Base-by-base conservation (phyloP, 2,797 vertebrate species). In the Clamator glandarius region DNA sequence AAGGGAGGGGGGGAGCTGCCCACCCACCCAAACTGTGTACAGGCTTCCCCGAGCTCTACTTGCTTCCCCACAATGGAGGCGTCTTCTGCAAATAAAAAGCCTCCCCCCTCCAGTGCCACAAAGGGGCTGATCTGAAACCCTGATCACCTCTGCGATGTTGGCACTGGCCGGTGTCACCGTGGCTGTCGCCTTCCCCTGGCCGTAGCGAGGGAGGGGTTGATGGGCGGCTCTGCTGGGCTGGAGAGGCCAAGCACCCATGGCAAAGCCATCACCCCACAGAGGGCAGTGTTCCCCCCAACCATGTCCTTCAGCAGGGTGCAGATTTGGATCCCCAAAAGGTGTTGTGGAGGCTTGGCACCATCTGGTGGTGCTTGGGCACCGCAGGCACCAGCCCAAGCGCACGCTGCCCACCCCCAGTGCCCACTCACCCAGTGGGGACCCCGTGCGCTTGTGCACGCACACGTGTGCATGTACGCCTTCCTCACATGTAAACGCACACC, bases 341-440 rank as follows among this genome's bases (percentile, higher is more conserved):
- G 91, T 48, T 18, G 5, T 13, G 41, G 80, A 62, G 39, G 54
- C 77, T 84, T 77, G 93, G 92, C 88, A 94, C 96, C 92, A 85
- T 94, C 87, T 95, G 90, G n/a, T 83, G 92, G 94, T 83, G 80
- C 92, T 64, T 77, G 92, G 90, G 85, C 83, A 89, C 44, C 77
- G 94, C 82, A 87, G 87, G 76, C 0, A 2, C 81, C 81, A 31
- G 54, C 75, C 70, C 70, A 84, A 31, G 54, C 75, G 70, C 70
- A 84, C 84, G 25, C 51, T 57, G 68, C 67, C 75, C 82, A 74
- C 93, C 67, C 88, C 89, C 88, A 8, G 3, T 3, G 2, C 74
- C 29, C 15, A 2, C 77, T 84, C 20, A 28, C 11, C 6, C 52
- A 2, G 63, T 1, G 17, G 48, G 48, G 13, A 18, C 24, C n/a